Percentiles rank a stretch among this genome's conserved stretches.
These are phyloP conservation scores for Poeciliopsis prolifica DNA, from an alignment of 2,113 vertebrate species.

Conservation along the genomic window DNA sequence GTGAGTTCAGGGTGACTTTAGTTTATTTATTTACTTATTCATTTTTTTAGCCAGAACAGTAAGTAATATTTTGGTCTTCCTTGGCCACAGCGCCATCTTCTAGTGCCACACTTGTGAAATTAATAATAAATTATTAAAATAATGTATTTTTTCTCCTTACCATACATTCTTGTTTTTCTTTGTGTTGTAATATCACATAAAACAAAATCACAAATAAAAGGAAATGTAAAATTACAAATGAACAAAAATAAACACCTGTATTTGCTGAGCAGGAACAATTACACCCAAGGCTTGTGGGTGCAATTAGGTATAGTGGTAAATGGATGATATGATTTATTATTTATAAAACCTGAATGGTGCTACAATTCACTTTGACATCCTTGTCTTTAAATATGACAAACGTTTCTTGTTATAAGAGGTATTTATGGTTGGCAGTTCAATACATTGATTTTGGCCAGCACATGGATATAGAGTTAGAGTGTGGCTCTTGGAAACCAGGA, in stretches of 20 bases:
- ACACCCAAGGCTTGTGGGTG: constrained; percentile 19
- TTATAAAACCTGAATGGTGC: constrained; percentile 35
- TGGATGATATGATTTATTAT: constrained; percentile 29
- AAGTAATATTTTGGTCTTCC: neutral
- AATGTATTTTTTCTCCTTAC: neutral
- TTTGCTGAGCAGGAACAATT: constrained; percentile 35
- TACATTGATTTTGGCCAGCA: constrained; percentile 13
- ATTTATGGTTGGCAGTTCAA: constrained; percentile 12
- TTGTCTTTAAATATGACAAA: constrained; percentile 26
- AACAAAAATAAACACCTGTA: constrained; percentile 34
- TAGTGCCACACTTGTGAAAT: neutral
- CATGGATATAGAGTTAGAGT: neutral
- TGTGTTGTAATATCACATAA: neutral
- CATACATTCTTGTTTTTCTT: neutral
- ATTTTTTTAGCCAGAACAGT: neutral
- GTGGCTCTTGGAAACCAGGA: neutral
- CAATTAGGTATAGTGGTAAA: constrained; percentile 31
- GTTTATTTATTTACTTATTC: too few relatives aligned
- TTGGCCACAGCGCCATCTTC: neutral
- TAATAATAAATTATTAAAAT: too few relatives aligned
- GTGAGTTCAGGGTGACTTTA: neutral
- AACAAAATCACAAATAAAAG: constrained; percentile 1
- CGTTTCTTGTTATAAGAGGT: constrained; percentile 2
- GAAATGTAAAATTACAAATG: constrained; percentile 30
- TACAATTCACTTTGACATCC: constrained; percentile 11